Evolutionary conservation across 1,140 invertebrate genomes (phyloP).

Genomic region (Caenorhabditis remanei): DNA sequence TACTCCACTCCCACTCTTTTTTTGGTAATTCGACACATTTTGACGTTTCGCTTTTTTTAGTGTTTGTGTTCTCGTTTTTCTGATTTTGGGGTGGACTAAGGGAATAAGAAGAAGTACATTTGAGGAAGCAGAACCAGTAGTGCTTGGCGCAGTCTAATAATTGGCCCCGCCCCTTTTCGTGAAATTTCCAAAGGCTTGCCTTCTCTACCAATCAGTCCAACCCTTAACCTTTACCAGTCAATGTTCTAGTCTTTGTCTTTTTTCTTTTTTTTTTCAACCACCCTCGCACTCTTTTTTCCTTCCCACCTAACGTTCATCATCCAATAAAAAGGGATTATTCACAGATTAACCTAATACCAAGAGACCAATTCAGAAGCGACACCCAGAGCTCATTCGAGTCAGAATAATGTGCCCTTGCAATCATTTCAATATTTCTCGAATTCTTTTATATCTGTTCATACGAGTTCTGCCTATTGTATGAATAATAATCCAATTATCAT

Average conservation of each 20-base stretch:
- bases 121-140: background rate
- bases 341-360: conserved; percentile 30
- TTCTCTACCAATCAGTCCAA: conserved; percentile 29
- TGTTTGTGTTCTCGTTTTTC: conserved; percentile 46
- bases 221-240: conserved; percentile 5
- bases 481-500: conserved; percentile 29
- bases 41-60: background rate
- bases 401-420: background rate
- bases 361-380: background rate
- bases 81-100: conserved; percentile 19
- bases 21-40: conserved; percentile 49
- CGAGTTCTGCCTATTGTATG: background rate
- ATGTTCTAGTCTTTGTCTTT: background rate
- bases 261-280: background rate
- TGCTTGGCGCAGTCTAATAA: background rate
- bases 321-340: conserved; percentile 36
- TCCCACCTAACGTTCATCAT: conserved; percentile 23
- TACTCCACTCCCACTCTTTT: background rate
- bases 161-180: conserved; percentile 34
- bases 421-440: background rate
- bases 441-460: too few relatives aligned
- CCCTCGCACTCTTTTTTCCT: background rate
- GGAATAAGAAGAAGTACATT: conserved; percentile 17
- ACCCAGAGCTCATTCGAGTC: background rate
- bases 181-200: background rate